A percentile compares a stretch with the other conserved stretches of the same genome.
Conservation (phyloP, 2,888 invertebrate genomes). For the Philopedon plagiatum region DNA sequence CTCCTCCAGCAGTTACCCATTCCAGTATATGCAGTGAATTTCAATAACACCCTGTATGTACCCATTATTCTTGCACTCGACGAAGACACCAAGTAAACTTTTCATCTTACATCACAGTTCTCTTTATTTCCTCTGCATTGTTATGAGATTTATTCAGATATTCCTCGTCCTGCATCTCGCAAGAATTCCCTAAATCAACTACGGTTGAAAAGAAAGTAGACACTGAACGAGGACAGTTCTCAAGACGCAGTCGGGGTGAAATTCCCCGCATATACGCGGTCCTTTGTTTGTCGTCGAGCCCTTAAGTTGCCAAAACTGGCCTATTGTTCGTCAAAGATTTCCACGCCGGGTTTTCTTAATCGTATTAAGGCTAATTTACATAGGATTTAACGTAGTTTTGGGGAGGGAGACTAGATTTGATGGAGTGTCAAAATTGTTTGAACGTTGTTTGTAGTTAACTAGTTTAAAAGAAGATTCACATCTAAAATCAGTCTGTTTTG, state of each 20-base stretch:
- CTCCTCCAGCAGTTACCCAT: too few relatives aligned
- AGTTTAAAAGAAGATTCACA: neutral
- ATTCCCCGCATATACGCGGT: conserved; percentile 36
- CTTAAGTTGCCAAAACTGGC: conserved; percentile 37
- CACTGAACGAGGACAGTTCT: conserved; percentile 9
- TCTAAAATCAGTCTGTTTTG: too few relatives aligned
- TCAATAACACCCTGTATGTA: too few relatives aligned
- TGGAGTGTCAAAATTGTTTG: neutral
- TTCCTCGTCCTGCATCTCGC: neutral
- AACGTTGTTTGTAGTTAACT: neutral
- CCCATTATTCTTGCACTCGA: too few relatives aligned
- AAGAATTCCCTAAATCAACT: conserved; percentile 19
- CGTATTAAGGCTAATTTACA: conserved; percentile 44
- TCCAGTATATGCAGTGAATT: too few relatives aligned
- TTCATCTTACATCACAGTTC: too few relatives aligned
- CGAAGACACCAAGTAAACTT: too few relatives aligned
- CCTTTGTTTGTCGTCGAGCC: conserved; percentile 35
- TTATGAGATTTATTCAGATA: neutral
- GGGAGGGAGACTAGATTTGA: neutral
- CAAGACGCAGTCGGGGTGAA: conserved; percentile 30
- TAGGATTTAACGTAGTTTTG: conserved; percentile 23
- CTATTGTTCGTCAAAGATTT: conserved; percentile 32
- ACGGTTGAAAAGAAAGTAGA: neutral
- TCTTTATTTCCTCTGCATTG: too few relatives aligned
- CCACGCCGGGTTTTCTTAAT: conserved; percentile 39